Base-by-base conservation (phyloP, 2,888 invertebrate genomes). In the Micropterix aruncella region DNA sequence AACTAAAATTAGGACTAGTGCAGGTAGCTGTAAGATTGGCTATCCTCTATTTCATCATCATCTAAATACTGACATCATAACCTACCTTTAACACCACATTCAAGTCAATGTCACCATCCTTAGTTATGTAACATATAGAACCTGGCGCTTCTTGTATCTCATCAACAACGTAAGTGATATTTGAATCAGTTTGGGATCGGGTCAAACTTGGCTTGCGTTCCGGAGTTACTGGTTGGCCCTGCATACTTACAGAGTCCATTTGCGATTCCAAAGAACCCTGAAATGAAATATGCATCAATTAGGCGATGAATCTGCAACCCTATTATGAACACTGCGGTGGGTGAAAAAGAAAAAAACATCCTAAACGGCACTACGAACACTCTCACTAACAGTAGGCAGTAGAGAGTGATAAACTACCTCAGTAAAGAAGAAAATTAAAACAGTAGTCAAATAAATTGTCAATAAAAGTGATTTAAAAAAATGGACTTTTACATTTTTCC, bases 21-120 rank as follows among this genome's bases (percentile, higher is more conserved):
- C n/a, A n/a, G n/a, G n/a, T n/a, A n/a, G n/a, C n/a, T n/a, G n/a
- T n/a, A n/a, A n/a, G n/a, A n/a, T n/a, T n/a, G n/a, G n/a, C n/a
- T n/a, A n/a, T n/a, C n/a, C n/a, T n/a, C n/a, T n/a, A n/a, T n/a
- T n/a, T n/a, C n/a, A n/a, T n/a, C n/a, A n/a, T n/a, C n/a, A n/a
- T n/a, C n/a, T n/a, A n/a, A n/a, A n/a, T n/a, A n/a, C n/a, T n/a
- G n/a, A n/a, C n/a, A n/a, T n/a, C n/a, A n/a, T n/a, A n/a, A n/a
- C n/a, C n/a, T n/a, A n/a, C 87, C 74, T 86, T 85, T 5, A 88
- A 62, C 2, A 94, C 83, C 12, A 94, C 87, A 69, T 86, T 83
- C 52, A 90, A 80, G 61, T 95, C 91, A 46, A 99, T 82, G 57
- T 94, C 89, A 0, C 99, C 97, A 54, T 95, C 93, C 55, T 85